Evolutionary conservation across 2,888 invertebrate species (phyloP).

Genomic region (Calameuta idolon): DNA sequence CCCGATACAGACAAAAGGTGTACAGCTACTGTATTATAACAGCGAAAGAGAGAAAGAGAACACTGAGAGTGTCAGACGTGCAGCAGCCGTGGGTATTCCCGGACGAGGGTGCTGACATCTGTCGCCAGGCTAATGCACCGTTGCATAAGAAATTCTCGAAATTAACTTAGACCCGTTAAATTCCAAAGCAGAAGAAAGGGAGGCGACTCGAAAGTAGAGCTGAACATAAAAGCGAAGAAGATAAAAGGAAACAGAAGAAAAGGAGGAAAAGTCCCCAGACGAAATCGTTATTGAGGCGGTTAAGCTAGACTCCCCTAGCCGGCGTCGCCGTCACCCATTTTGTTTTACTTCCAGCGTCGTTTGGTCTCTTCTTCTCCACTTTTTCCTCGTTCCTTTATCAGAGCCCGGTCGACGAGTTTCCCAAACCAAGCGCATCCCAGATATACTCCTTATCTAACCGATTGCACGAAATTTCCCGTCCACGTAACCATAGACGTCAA

Average conservation of each 20-base stretch:
- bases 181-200: constrained; percentile 19
- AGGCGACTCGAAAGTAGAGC: constrained; percentile 19
- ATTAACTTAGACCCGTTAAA: constrained; percentile 46
- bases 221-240: neutral
- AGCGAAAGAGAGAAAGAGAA: constrained; percentile 18
- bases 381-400: constrained; percentile 12
- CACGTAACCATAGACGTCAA: neutral
- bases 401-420: neutral
- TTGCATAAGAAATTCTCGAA: constrained; percentile 46
- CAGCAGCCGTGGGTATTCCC: neutral
- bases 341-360: constrained; percentile 41
- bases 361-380: constrained; percentile 19
- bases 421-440: neutral
- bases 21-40: neutral
- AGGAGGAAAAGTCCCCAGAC: constrained; percentile 20
- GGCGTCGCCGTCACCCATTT: constrained; percentile 45
- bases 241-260: constrained; percentile 16
- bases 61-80: neutral
- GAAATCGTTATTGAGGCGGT: constrained; percentile 47
- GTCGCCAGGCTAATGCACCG: constrained; percentile 38
- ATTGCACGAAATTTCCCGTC: constrained; percentile 3
- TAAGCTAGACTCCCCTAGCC: constrained; percentile 36
- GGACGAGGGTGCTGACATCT: constrained; percentile 33
- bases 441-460: constrained; percentile 19
- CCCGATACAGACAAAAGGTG: neutral